Percentiles rank a stretch among this genome's conserved stretches.
Conservation (phyloP, 2,888 invertebrate genomes). For the Pardosa pseudoannulata region DNA sequence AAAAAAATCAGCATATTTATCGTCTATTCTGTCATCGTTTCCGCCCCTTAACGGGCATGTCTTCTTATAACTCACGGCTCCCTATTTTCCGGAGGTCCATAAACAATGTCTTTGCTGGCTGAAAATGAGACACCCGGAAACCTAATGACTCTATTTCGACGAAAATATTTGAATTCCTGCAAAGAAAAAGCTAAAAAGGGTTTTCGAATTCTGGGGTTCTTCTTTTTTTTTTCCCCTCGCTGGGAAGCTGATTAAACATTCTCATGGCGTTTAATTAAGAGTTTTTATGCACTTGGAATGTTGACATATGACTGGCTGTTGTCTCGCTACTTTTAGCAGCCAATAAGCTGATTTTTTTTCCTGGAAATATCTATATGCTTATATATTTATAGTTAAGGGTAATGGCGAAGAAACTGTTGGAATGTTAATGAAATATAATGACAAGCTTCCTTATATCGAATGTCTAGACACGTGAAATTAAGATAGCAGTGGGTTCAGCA, state of each 20-base stretch:
- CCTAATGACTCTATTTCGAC: slow-evolving; percentile 53
- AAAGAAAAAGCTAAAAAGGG: slow-evolving; percentile 16
- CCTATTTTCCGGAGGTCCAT: slow-evolving; percentile 5
- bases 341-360: background rate
- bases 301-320: slow-evolving; percentile 45
- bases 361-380: too few species aligned
- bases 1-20: slow-evolving; percentile 9
- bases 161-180: slow-evolving; percentile 66
- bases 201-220: slow-evolving; percentile 29
- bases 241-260: slow-evolving; percentile 67
- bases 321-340: background rate
- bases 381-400: too few species aligned
- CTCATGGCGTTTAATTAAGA: slow-evolving; percentile 67
- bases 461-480: too few species aligned
- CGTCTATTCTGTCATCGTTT: background rate
- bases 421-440: too few species aligned
- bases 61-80: slow-evolving; percentile 6
- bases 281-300: slow-evolving; percentile 65
- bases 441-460: too few species aligned
- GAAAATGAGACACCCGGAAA: slow-evolving; percentile 55
- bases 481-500: too few species aligned
- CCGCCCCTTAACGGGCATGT: background rate
- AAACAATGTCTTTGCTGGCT: slow-evolving; percentile 28
- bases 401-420: too few species aligned
- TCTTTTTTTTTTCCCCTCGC: slow-evolving; percentile 27